phyloP scores from a whole-genome alignment of 2,113 vertebrate species.

The Callionymus lyra region DNA sequence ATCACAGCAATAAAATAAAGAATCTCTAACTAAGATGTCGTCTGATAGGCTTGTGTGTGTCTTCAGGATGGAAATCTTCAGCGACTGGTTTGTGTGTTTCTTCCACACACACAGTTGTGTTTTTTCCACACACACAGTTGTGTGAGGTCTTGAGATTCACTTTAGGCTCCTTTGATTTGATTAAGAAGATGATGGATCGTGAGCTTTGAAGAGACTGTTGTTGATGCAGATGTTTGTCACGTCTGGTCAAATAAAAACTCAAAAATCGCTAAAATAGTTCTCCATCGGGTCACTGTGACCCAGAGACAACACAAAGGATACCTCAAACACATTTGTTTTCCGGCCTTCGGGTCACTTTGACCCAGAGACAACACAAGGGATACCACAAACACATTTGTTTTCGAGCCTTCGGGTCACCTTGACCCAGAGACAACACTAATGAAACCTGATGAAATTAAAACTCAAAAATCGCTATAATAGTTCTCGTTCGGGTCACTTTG shows the following conservation, averaged over 20 bases:
- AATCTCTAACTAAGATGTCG: slow-evolving; percentile 51
- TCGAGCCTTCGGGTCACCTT: too few relatives aligned
- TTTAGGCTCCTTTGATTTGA: slow-evolving; percentile 59
- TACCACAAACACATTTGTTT: too few relatives aligned
- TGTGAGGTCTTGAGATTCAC: slow-evolving; percentile 57
- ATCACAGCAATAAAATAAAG: slow-evolving; percentile 63
- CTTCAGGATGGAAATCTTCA: slow-evolving; percentile 49
- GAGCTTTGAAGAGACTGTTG: slow-evolving; percentile 18
- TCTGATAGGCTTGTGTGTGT: slow-evolving; percentile 42
- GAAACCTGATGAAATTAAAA: too few relatives aligned
- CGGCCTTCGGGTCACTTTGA: too few relatives aligned
- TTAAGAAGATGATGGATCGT: slow-evolving; percentile 51
- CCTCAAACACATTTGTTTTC: too few relatives aligned
- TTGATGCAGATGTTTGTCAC: slow-evolving; percentile 5
- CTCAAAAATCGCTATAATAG: too few relatives aligned
- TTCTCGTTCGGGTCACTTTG: too few relatives aligned
- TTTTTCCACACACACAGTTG: slow-evolving; percentile 37
- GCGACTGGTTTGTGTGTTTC: slow-evolving; percentile 1
- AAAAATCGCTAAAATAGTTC: too few relatives aligned
- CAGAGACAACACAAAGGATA: too few relatives aligned
- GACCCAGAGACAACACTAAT: too few relatives aligned
- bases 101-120: slow-evolving; percentile 27
- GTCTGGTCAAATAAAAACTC: slow-evolving; percentile 20
- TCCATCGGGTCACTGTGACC: too few relatives aligned
- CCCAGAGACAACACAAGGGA: too few relatives aligned